phyloP scores from a whole-genome alignment of 2,888 invertebrate species.

The Acronicta aceris region DNA sequence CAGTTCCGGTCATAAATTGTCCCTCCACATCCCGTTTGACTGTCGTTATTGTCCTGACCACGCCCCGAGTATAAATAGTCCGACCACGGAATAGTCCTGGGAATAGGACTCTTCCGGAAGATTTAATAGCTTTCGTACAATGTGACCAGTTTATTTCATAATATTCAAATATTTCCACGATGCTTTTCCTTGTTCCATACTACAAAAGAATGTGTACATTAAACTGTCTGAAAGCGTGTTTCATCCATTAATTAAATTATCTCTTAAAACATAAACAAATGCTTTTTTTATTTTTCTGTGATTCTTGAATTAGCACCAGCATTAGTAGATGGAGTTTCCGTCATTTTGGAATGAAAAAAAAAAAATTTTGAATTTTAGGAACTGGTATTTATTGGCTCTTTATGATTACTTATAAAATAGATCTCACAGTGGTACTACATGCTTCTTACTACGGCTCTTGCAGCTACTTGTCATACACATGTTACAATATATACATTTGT shows the following conservation, averaged over 20 bases:
- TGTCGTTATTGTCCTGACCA: conserved; percentile 75
- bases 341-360: conserved; percentile 3
- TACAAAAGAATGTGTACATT: too few species aligned
- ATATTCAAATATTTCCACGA: background rate
- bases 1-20: conserved; percentile 85
- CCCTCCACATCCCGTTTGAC: conserved; percentile 78
- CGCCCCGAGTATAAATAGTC: conserved; percentile 69
- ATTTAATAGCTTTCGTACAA: conserved; percentile 42
- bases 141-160: conserved; percentile 24
- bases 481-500: background rate
- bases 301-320: conserved; percentile 25
- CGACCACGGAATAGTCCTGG: conserved; percentile 57
- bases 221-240: conserved; percentile 35
- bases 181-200: too few species aligned
- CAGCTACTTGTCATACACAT: too few species aligned
- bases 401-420: too few species aligned
- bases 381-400: background rate
- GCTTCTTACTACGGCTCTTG: too few species aligned
- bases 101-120: conserved; percentile 39
- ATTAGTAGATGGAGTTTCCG: conserved; percentile 21
- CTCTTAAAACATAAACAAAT: background rate
- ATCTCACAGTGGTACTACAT: too few species aligned
- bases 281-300: conserved; percentile 17
- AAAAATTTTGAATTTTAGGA: too few species aligned
- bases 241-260: conserved; percentile 29